A percentile compares a stretch with the other conserved stretches of the same genome.
These are phyloP conservation scores for Dasypolia templi DNA, from an alignment of 2,888 invertebrate species.

Conservation along the genomic window DNA sequence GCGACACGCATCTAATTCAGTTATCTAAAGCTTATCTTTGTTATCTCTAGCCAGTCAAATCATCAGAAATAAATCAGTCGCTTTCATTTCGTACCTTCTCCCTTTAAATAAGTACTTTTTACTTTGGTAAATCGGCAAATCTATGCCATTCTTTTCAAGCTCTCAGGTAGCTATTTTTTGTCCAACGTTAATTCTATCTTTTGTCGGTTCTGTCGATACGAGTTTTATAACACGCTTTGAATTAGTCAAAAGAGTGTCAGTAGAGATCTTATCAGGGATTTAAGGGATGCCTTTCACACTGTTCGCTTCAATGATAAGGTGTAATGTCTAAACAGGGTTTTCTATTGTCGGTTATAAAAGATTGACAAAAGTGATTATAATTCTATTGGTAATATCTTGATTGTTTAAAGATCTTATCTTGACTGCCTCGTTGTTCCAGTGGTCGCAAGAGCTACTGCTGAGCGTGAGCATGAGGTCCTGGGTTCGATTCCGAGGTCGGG, in stretches of 20 bases:
- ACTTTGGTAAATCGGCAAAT: constrained; percentile 26
- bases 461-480: no score
- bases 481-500: no score
- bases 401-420: no score
- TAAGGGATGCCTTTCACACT: constrained; percentile 51
- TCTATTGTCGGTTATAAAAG: constrained; percentile 6
- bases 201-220: background rate
- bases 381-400: background rate
- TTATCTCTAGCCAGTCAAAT: constrained; percentile 17
- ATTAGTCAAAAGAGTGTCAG: constrained; percentile 46
- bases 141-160: constrained; percentile 21
- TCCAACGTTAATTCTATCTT: constrained; percentile 33
- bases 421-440: no score
- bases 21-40: background rate
- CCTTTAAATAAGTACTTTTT: constrained; percentile 15
- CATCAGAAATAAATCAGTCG: constrained; percentile 14
- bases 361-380: background rate
- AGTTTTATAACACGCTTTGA: constrained; percentile 45
- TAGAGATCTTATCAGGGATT: constrained; percentile 56
- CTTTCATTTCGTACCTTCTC: constrained; percentile 5
- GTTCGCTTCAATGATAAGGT: constrained; percentile 44
- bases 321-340: constrained; percentile 31
- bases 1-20: background rate
- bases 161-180: constrained; percentile 64
- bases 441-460: no score